A percentile compares a stretch with the other conserved stretches of the same genome.
phyloP scores from a whole-genome alignment of 1,140 invertebrate genomes.

The Drosophila sp. region DNA sequence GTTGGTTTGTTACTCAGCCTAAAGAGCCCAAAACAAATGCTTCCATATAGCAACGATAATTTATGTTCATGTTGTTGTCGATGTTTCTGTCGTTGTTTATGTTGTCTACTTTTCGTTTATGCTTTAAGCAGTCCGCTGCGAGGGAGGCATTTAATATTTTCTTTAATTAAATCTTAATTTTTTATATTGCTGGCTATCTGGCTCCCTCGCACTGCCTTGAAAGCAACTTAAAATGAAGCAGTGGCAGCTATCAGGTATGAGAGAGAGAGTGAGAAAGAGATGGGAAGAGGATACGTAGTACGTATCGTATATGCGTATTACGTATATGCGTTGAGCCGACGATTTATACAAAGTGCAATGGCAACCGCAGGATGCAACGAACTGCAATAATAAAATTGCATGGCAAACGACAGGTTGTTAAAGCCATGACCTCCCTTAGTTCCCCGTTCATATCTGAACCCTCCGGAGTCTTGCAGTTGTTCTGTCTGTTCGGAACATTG shows the following conservation, averaged over 20 bases:
- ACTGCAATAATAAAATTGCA: conserved; percentile 59
- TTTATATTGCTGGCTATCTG: conserved; percentile 18
- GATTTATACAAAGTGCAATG: conserved; percentile 56
- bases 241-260: conserved; percentile 12
- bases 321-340: conserved; percentile 27
- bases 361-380: conserved; percentile 39
- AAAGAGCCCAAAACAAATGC: conserved; percentile 5
- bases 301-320: no score
- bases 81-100: conserved; percentile 8
- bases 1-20: conserved; percentile 8
- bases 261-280: no score
- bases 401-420: conserved; percentile 51
- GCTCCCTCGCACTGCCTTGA: conserved; percentile 20
- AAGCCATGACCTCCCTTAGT: conserved; percentile 11
- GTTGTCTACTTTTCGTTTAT: neutral
- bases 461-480: neutral
- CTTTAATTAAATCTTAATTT: conserved; percentile 79
- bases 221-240: conserved; percentile 49
- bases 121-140: conserved; percentile 30
- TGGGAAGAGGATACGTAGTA: conserved; percentile 17
- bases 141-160: conserved; percentile 72
- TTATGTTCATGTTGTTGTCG: conserved; percentile 62
- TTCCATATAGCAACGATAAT: conserved; percentile 49
- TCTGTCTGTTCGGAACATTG: conserved; percentile 50
- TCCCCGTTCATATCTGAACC: neutral